Conservation (phyloP, 1,140 invertebrate species). For the Chelonus insularis region DNA sequence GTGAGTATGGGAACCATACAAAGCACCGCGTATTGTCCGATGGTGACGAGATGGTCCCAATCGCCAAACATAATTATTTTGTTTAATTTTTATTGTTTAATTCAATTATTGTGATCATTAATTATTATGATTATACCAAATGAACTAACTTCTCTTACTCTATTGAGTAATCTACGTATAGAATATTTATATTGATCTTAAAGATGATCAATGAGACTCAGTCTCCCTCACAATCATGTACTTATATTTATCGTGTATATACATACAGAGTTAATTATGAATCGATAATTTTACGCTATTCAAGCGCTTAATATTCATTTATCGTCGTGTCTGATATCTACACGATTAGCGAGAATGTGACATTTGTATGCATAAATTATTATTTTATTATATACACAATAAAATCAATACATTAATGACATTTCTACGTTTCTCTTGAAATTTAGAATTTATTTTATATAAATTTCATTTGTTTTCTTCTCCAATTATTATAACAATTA, state of each 20-base stretch:
- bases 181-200: too few species aligned
- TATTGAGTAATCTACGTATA: too few species aligned
- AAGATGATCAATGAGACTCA: too few species aligned
- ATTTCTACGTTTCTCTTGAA: too few species aligned
- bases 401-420: too few species aligned
- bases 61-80: conserved; percentile 21
- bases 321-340: conserved; percentile 6
- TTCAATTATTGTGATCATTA: background rate
- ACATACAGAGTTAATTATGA: background rate
- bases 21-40: conserved; percentile 20
- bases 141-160: too few species aligned
- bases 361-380: background rate
- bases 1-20: conserved; percentile 18
- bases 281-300: background rate
- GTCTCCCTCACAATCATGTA: background rate
- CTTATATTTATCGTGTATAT: background rate
- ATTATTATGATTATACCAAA: too few species aligned
- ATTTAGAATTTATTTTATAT: too few species aligned
- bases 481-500: too few species aligned
- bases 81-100: too few species aligned
- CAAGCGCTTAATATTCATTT: conserved; percentile 6
- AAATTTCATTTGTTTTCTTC: too few species aligned
- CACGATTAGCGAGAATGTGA: background rate
- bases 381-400: too few species aligned
- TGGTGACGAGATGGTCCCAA: conserved; percentile 24